Conservation (phyloP, 2,888 invertebrate species). For the Chymomyza procnemis region DNA sequence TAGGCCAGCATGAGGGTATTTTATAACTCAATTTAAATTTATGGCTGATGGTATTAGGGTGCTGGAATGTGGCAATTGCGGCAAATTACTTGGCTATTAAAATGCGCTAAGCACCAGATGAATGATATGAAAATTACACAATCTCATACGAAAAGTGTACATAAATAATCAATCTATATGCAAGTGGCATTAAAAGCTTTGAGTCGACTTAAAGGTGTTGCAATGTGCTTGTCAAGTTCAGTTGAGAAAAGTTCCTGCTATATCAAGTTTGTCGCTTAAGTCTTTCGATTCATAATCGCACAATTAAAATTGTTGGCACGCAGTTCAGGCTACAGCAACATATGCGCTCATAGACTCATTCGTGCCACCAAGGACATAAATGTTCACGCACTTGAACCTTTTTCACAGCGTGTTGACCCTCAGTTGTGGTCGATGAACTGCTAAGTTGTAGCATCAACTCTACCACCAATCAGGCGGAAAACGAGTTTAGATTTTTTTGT, state of each 20-base stretch:
- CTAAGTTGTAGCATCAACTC: background rate
- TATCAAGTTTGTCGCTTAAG: conserved; percentile 70
- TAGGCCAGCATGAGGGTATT: conserved; percentile 39
- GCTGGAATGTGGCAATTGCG: conserved; percentile 18
- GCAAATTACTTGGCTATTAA: conserved; percentile 20
- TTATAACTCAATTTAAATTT: conserved; percentile 60
- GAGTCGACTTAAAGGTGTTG: conserved; percentile 49
- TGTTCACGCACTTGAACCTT: conserved; percentile 59
- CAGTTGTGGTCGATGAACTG: conserved; percentile 65
- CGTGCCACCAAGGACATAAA: conserved; percentile 64
- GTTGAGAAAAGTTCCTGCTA: conserved; percentile 61
- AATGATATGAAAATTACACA: conserved; percentile 15
- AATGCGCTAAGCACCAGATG: conserved; percentile 48
- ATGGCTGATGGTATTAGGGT: conserved; percentile 56
- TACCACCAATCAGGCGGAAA: conserved; percentile 15
- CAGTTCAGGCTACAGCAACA: conserved; percentile 17
- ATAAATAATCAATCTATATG: conserved; percentile 63
- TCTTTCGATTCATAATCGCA: conserved; percentile 52
- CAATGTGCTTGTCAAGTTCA: conserved; percentile 16
- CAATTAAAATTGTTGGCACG: conserved; percentile 45
- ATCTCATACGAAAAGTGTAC: conserved; percentile 37
- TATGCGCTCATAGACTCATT: conserved; percentile 7
- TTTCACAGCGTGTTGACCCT: conserved; percentile 49
- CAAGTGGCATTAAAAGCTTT: conserved; percentile 55
- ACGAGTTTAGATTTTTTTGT: conserved; percentile 52